A percentile compares a stretch with the other conserved stretches of the same genome.
Conservation (phyloP, 2,888 invertebrate species). For the Tipula lateralis region DNA sequence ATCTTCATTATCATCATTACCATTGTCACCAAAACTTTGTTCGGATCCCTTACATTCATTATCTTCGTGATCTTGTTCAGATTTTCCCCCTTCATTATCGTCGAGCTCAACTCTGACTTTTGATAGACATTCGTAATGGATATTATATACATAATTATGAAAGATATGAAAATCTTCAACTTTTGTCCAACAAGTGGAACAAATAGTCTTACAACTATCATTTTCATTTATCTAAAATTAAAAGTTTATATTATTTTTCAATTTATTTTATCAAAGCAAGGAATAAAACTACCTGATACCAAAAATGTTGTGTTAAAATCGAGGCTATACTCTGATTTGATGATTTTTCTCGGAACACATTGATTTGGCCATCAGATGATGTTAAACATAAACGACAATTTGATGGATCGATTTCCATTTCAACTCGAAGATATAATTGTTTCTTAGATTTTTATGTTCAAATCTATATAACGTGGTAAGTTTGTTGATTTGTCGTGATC, state of each 20-base stretch:
- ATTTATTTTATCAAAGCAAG: neutral
- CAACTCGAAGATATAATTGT: too few species aligned
- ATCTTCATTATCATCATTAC: neutral
- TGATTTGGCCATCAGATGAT: neutral
- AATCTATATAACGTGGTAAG: too few species aligned
- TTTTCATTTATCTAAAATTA: neutral
- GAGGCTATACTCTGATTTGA: neutral
- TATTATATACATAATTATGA: neutral
- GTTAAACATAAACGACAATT: neutral
- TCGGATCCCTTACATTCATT: neutral
- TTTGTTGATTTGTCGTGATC: too few species aligned
- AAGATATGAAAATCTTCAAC: neutral
- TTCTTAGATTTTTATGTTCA: too few species aligned
- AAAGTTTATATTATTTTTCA: neutral
- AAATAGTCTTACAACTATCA: neutral
- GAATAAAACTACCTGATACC: neutral
- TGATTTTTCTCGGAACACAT: neutral
- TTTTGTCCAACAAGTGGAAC: neutral
- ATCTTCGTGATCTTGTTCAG: neutral
- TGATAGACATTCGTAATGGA: neutral
- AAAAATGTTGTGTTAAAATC: neutral
- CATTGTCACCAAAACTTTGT: neutral
- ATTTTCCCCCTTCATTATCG: neutral
- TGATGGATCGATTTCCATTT: neutral
- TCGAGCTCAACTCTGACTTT: neutral